phyloP scores from a whole-genome alignment of 1,140 invertebrate genomes.

The Trissolcus basalis region DNA sequence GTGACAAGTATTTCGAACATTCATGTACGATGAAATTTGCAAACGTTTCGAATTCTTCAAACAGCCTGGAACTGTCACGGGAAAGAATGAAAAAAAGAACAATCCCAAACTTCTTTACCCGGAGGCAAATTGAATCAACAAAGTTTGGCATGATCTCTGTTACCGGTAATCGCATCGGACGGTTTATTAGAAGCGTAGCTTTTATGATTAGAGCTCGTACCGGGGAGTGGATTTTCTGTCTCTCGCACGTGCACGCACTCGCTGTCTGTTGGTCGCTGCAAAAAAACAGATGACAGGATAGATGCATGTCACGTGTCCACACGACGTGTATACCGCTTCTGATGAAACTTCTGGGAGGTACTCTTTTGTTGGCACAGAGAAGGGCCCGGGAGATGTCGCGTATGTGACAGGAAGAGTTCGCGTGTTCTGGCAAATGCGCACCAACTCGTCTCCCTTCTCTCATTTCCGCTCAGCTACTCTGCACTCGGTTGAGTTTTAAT shows the following conservation, averaged over 20 bases:
- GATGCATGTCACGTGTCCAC: slow-evolving; percentile 72
- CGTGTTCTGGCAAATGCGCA: slow-evolving; percentile 29
- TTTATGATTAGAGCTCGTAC: slow-evolving; percentile 55
- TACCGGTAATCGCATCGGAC: slow-evolving; percentile 44
- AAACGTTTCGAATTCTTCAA: background rate
- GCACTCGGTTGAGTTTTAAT: slow-evolving; percentile 23
- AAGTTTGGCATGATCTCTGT: slow-evolving; percentile 44
- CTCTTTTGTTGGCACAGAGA: slow-evolving; percentile 33
- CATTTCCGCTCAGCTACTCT: slow-evolving; percentile 27
- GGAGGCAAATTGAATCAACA: slow-evolving; percentile 40
- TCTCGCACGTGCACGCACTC: slow-evolving; percentile 47
- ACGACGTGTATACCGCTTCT: slow-evolving; percentile 66
- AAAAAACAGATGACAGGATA: slow-evolving; percentile 60
- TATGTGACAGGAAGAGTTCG: slow-evolving; percentile 57
- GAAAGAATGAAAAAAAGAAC: background rate
- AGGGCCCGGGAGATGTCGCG: slow-evolving; percentile 34
- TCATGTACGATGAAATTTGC: background rate
- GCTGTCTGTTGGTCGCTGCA: slow-evolving; percentile 31
- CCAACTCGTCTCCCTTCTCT: slow-evolving; percentile 13
- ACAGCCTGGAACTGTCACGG: background rate
- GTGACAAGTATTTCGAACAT: slow-evolving; percentile 3
- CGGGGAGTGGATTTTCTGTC: slow-evolving; percentile 38
- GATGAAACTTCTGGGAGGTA: slow-evolving; percentile 71
- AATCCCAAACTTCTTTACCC: slow-evolving; percentile 26
- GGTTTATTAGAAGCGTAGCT: slow-evolving; percentile 52